A percentile compares a stretch with the other conserved stretches of the same genome.
Conservation (phyloP, 2,888 invertebrate species). For the Conomelus anceps region DNA sequence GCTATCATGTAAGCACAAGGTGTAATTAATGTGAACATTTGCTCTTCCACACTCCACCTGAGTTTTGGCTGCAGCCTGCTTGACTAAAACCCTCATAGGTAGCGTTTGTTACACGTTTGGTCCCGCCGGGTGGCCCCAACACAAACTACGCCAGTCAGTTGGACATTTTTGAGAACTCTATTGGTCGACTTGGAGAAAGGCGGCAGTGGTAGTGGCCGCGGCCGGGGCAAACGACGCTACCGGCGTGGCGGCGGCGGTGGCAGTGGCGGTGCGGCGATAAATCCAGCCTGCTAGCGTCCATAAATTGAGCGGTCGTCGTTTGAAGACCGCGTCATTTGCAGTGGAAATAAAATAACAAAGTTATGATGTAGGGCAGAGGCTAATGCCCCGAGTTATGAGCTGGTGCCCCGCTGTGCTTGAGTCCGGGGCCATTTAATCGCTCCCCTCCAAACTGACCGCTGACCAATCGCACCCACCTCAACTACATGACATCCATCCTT, state of each 20-base stretch:
- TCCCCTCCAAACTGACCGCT: no score
- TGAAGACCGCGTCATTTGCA: background rate
- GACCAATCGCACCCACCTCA: no score
- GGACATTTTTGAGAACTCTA: background rate
- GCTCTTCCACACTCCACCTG: no score
- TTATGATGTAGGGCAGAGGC: conserved; percentile 4
- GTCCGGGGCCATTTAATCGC: background rate
- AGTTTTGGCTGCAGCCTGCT: no score
- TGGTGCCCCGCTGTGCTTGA: background rate
- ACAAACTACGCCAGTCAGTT: no score
- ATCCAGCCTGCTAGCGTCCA: background rate
- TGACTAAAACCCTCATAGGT: no score
- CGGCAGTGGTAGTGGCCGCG: no score
- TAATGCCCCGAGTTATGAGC: background rate
- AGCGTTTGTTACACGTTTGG: no score
- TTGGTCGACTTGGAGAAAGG: background rate
- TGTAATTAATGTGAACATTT: no score
- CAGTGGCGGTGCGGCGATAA: background rate
- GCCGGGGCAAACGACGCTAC: background rate
- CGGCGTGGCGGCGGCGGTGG: background rate
- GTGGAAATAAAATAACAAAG: conserved; percentile 2
- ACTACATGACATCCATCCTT: background rate
- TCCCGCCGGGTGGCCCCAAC: no score
- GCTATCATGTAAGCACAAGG: no score
- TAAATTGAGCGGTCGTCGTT: background rate